Evolutionary conservation across 1,140 invertebrate genomes (phyloP).

Genomic region (Periplaneta americana): DNA sequence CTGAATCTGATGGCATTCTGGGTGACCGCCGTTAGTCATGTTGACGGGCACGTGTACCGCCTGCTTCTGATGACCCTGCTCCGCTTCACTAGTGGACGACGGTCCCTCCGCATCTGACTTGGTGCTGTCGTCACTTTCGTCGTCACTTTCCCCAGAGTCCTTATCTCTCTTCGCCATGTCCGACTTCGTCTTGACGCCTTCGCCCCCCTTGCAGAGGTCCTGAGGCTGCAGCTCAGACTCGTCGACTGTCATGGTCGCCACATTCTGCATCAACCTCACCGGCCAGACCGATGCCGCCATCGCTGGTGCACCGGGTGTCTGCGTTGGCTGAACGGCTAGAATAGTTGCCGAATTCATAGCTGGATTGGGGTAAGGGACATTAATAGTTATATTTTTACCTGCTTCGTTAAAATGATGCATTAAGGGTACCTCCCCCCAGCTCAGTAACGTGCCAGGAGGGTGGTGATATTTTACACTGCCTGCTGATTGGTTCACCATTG

Average conservation of each 20-base stretch:
- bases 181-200: background rate
- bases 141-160: background rate
- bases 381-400: constrained; percentile 2
- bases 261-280: constrained; percentile 10
- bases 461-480: background rate
- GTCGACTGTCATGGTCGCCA: background rate
- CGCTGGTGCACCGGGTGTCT: background rate
- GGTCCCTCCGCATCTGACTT: background rate
- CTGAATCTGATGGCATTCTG: constrained; percentile 4
- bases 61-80: background rate
- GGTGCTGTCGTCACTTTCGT: background rate
- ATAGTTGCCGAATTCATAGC: background rate
- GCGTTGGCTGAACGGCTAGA: constrained; percentile 5
- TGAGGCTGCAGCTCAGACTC: background rate
- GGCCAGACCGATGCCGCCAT: constrained; percentile 1
- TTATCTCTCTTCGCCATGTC: background rate
- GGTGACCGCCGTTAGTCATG: background rate
- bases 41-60: background rate
- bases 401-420: background rate
- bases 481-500: background rate
- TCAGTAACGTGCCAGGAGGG: background rate
- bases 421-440: constrained; percentile 3
- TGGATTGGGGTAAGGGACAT: constrained; percentile 5
- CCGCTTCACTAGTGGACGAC: background rate
- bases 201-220: background rate